Conservation (phyloP, 2,113 vertebrate genomes). For the Clarias macrocephalus region DNA sequence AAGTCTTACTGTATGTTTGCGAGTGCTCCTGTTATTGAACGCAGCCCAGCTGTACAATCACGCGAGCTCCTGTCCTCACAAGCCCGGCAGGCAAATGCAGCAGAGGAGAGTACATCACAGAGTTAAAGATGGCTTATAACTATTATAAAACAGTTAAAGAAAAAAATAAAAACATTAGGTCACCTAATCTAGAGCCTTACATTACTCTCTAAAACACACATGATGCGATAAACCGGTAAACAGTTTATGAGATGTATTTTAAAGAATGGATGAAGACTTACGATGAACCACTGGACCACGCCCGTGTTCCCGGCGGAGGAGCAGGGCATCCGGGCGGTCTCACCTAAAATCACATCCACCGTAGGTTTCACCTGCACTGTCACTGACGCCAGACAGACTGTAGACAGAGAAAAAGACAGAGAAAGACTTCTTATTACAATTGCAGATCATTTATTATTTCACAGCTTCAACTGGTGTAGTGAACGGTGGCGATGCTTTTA, state of each 20-base stretch:
- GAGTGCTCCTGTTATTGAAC: no score
- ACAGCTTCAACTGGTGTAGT: background rate
- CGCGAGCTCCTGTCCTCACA: no score
- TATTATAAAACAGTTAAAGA: no score
- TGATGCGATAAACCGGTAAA: background rate
- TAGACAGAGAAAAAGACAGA: background rate
- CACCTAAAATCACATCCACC: conserved; percentile 73
- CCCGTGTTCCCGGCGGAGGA: background rate
- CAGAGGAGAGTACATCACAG: no score
- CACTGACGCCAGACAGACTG: conserved; percentile 67
- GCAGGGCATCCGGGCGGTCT: conserved; percentile 70
- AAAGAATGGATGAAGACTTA: conserved; percentile 64
- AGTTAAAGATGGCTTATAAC: no score
- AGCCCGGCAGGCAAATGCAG: no score
- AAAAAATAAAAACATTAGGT: no score
- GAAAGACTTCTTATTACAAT: background rate
- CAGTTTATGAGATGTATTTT: background rate
- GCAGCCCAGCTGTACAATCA: no score
- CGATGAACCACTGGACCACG: conserved; percentile 79
- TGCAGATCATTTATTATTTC: background rate
- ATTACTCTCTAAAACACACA: background rate
- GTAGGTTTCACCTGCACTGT: conserved; percentile 58
- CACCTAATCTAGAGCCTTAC: no score
- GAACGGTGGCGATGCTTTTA: background rate
- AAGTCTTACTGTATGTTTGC: no score